Evolutionary conservation across 2,888 invertebrate species (phyloP).

Genomic region (Parnassius orleans): DNA sequence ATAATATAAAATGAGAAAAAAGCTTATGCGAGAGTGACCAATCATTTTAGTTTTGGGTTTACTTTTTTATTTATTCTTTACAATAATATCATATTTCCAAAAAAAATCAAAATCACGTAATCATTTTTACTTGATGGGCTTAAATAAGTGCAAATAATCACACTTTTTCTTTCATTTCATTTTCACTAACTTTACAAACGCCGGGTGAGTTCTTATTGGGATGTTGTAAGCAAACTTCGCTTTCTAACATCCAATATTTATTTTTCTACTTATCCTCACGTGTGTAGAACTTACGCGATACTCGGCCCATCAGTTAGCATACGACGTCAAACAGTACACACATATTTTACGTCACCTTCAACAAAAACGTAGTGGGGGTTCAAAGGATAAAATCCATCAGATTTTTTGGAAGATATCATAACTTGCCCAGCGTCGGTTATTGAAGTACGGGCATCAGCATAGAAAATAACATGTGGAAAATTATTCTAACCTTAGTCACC

Average conservation of each 20-base stretch:
- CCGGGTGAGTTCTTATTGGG: slow-evolving; percentile 54
- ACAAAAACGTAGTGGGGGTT: slow-evolving; percentile 63
- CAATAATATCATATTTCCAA: slow-evolving; percentile 8
- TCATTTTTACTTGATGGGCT: slow-evolving; percentile 39
- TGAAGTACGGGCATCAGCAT: slow-evolving; percentile 46
- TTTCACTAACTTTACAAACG: slow-evolving; percentile 63
- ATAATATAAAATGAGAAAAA: slow-evolving; percentile 64
- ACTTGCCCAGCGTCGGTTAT: slow-evolving; percentile 62
- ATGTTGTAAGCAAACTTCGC: slow-evolving; percentile 72
- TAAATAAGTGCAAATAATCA: slow-evolving; percentile 73
- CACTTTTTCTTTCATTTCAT: slow-evolving; percentile 79
- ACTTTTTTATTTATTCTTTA: slow-evolving; percentile 21
- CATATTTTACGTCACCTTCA: slow-evolving; percentile 63
- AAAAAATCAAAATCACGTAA: slow-evolving; percentile 30
- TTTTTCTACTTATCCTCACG: slow-evolving; percentile 77
- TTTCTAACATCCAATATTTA: slow-evolving; percentile 79
- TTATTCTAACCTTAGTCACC: slow-evolving; percentile 58
- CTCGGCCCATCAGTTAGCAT: slow-evolving; percentile 61
- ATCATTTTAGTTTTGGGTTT: slow-evolving; percentile 38
- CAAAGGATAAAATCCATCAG: slow-evolving; percentile 75
- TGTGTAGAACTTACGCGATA: slow-evolving; percentile 45
- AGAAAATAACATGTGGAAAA: slow-evolving; percentile 59
- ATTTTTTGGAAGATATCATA: slow-evolving; percentile 75
- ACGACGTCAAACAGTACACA: slow-evolving; percentile 59
- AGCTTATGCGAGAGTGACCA: slow-evolving; percentile 59